Conservation (phyloP, 2,113 vertebrate genomes). For the Penelope pileata region DNA sequence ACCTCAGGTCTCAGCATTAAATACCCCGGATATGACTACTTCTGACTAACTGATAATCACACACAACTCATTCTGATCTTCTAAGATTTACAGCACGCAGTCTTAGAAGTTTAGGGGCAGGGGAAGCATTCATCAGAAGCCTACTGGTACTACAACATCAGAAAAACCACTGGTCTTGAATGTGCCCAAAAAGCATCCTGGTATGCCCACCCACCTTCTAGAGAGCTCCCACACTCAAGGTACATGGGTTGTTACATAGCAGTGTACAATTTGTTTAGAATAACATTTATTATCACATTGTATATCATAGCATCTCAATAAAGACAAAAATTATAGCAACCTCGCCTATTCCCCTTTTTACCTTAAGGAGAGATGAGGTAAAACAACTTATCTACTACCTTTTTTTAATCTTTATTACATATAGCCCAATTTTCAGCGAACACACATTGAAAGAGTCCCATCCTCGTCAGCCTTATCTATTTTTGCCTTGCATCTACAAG, state of each 20-base stretch:
- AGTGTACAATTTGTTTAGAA: not conserved
- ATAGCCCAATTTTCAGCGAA: not conserved
- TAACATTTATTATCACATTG: not conserved
- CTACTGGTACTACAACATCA: not conserved
- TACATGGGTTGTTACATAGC: not conserved
- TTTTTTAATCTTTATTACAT: not conserved
- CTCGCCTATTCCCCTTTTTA: not conserved
- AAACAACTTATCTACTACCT: not conserved
- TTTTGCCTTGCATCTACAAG: not conserved
- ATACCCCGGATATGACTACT: not conserved
- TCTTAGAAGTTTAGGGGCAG: not conserved
- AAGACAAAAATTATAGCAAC: not conserved
- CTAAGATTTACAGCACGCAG: not conserved
- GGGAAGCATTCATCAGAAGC: not conserved
- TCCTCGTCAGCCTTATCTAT: not conserved
- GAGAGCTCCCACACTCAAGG: not conserved
- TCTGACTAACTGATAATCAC: not conserved
- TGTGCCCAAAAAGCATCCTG: not conserved
- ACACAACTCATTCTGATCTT: not conserved
- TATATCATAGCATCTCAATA: not conserved
- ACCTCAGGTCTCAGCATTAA: not conserved
- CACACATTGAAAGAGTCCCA: not conserved
- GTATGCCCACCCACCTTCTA: not conserved
- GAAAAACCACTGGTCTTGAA: rapidly evolving
- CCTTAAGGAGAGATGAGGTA: not conserved